Evolutionary conservation across 1,140 invertebrate genomes (phyloP), one percentile per base, ranked within the genome.

Genomic region (Nasonia giraulti): DNA sequence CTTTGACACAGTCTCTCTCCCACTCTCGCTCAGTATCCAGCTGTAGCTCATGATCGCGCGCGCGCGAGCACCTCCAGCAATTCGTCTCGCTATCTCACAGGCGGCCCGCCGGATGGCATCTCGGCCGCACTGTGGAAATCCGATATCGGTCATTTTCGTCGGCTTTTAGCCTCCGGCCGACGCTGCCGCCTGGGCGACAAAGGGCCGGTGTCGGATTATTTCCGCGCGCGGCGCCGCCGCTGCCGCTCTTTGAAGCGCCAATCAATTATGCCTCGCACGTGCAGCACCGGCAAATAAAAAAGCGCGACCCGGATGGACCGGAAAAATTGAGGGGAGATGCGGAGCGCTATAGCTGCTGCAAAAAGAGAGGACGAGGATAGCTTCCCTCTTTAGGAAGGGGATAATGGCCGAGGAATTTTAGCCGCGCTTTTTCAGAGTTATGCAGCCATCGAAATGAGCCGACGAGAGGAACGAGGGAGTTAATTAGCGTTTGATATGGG

Each of bases 201-300:
- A 87, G 85, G 83, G 84, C 66, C 27, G 68, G 68, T 62, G 55
- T 62, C 78, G 86, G 80, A 89, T 87, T 89, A 88, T 89, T 87
- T 87, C 68, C 83, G 44, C 66, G 74, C 40, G 33, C 33, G 33
- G 17, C 20, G 6, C 79, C 79, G 17, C 50, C 44, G 47, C 1
- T 14, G 47, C 47, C 55, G 55, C 55, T 83, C 86, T 89, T 88
- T 90, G 86, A 89, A 87, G 87, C 87, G 77, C 87, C 86, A 87
- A 89, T 90, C 85, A 90, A 89, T 90, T 89, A 89, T 87, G 85
- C 81, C 80, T 33, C 27, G 11, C 23, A n/a, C 23, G 27, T n/a
- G 3, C 31, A 20, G 69, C 68, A 6, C 10, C 7, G 27, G 33
- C 7, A 6, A 37, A 71, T 12, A 71, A 71, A 33, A 71, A 71